These are phyloP conservation scores for Polyodon spathula DNA, from an alignment of 2,113 vertebrate genomes.

Conservation along the genomic window DNA sequence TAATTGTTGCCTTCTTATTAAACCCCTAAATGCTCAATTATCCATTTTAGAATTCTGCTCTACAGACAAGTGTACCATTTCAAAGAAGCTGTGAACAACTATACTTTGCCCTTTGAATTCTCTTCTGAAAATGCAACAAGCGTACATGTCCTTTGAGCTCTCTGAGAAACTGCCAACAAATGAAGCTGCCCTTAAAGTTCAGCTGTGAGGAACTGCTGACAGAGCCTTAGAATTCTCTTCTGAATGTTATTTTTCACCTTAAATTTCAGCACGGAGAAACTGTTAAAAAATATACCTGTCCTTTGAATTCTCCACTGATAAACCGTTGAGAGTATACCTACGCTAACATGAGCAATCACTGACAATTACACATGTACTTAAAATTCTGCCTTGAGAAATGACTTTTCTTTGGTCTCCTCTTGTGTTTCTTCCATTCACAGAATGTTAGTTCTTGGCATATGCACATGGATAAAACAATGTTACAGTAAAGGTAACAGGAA, in stretches of 20 bases:
- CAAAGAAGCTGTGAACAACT: too few relatives aligned
- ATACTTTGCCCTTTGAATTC: too few relatives aligned
- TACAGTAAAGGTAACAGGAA: background rate
- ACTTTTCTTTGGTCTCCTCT: background rate
- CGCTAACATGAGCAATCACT: background rate
- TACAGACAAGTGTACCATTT: too few relatives aligned
- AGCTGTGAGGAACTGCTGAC: background rate
- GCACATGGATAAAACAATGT: background rate
- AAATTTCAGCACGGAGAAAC: slow-evolving; percentile 1
- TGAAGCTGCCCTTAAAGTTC: background rate
- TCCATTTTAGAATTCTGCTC: too few relatives aligned
- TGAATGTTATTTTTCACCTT: background rate
- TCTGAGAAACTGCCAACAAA: background rate
- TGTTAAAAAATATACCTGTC: slow-evolving; percentile 2
- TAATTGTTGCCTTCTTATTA: too few relatives aligned
- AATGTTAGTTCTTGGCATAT: background rate
- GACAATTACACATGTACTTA: background rate
- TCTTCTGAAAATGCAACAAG: too few relatives aligned
- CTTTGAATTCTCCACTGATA: slow-evolving; percentile 1
- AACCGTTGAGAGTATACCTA: background rate
- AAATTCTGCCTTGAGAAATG: background rate
- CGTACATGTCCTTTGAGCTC: too few relatives aligned
- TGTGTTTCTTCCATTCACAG: background rate
- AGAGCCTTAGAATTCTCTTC: background rate
- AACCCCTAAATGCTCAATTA: too few relatives aligned